Conservation (phyloP, 2,797 vertebrate genomes). For the Enteromius paludinosus region DNA sequence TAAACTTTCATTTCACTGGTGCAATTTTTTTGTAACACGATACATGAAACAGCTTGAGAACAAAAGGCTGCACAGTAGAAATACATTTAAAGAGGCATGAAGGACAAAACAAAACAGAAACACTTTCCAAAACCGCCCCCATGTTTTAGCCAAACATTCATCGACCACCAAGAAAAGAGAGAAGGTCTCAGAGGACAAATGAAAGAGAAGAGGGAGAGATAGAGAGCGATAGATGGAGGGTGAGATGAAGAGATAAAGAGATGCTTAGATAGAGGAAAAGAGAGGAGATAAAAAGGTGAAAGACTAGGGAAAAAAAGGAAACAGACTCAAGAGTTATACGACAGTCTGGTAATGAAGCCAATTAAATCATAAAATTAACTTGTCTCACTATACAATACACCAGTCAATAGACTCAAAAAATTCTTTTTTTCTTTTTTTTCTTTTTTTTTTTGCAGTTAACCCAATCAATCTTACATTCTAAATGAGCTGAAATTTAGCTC, state of each 20-base stretch:
- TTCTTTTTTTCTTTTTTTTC: background rate
- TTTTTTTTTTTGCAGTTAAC: constrained; percentile 8
- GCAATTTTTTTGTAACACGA: constrained; percentile 32
- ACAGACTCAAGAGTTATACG: constrained; percentile 29
- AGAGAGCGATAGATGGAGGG: constrained; percentile 51
- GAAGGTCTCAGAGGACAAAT: constrained; percentile 53
- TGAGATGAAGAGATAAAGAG: constrained; percentile 57
- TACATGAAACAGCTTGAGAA: constrained; percentile 31
- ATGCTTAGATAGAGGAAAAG: constrained; percentile 46
- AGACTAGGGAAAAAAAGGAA: background rate
- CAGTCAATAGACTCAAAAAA: constrained; percentile 22
- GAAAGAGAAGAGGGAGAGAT: constrained; percentile 59
- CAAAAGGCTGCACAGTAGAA: constrained; percentile 23
- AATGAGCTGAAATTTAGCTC: constrained; percentile 24
- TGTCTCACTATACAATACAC: constrained; percentile 7
- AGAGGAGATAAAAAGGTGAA: constrained; percentile 41
- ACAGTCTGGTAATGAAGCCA: background rate
- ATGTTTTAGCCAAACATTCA: constrained; percentile 35
- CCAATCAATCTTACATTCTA: constrained; percentile 17
- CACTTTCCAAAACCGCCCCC: constrained; percentile 6
- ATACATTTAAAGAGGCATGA: constrained; percentile 23
- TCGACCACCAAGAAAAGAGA: constrained; percentile 40
- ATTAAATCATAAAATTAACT: constrained; percentile 30
- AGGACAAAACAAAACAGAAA: constrained; percentile 39
- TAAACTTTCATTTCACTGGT: constrained; percentile 42